phyloP scores from a whole-genome alignment of 2,888 invertebrate genomes.

The Aphidoletes aphidimyza region DNA sequence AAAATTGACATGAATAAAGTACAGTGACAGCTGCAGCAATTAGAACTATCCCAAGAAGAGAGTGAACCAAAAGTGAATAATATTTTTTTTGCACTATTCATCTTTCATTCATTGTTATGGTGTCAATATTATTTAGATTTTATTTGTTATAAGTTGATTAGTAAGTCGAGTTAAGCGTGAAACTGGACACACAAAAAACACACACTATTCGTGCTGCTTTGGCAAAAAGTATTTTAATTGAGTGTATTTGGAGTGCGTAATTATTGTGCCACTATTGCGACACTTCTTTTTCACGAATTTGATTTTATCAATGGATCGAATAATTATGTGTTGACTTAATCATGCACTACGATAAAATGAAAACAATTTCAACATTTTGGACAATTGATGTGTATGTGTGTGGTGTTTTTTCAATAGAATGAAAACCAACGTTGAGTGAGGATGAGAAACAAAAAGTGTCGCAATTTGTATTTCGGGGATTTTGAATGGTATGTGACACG shows the following conservation, averaged over 20 bases:
- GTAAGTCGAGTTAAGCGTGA: no score
- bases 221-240: background rate
- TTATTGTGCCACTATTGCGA: background rate
- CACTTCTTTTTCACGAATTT: background rate
- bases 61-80: background rate
- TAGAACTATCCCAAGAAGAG: background rate
- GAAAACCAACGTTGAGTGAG: no score
- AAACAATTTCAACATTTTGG: background rate
- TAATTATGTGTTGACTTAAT: slow-evolving; percentile 2
- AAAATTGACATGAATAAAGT: background rate
- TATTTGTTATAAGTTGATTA: slow-evolving; percentile 21
- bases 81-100: background rate
- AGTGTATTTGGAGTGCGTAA: slow-evolving; percentile 14
- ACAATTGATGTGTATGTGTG: background rate
- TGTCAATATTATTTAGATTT: slow-evolving; percentile 9
- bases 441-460: background rate
- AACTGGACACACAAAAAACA: no score
- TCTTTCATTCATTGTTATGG: background rate
- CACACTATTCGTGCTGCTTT: background rate
- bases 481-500: no score
- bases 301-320: background rate
- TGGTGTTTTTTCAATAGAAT: background rate
- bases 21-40: background rate
- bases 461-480: background rate
- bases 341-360: slow-evolving; percentile 49